A percentile compares a stretch with the other conserved stretches of the same genome.
phyloP scores from a whole-genome alignment of 1,140 invertebrate genomes.

The Sycobia sp. region DNA sequence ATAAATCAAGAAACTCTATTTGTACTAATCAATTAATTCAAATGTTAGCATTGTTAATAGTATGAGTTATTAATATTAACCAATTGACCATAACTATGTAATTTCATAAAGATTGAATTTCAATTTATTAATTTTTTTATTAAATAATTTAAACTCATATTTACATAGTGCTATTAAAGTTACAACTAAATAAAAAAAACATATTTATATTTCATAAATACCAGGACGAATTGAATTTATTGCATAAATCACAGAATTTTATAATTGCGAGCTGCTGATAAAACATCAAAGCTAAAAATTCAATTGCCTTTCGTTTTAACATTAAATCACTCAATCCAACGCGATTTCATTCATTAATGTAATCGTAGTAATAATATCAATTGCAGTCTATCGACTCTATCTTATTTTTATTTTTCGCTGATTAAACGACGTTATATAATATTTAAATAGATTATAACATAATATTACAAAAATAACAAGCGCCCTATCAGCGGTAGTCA shows the following conservation, averaged over 20 bases:
- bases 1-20: too few species aligned
- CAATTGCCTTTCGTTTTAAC: constrained; percentile 26
- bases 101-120: too few species aligned
- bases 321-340: constrained; percentile 33
- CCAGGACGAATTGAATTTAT: constrained; percentile 40
- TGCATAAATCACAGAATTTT: constrained; percentile 44
- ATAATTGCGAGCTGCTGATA: constrained; percentile 36
- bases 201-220: constrained; percentile 21
- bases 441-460: constrained; percentile 60
- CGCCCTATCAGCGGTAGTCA: constrained; percentile 46
- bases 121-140: constrained; percentile 19
- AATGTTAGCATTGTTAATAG: too few species aligned
- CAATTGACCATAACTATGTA: too few species aligned
- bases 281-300: constrained; percentile 32
- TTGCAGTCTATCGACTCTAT: constrained; percentile 35
- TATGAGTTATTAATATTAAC: too few species aligned
- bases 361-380: constrained; percentile 27
- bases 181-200: constrained; percentile 23
- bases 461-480: constrained; percentile 61
- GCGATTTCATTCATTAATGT: constrained; percentile 29
- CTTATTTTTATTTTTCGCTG: constrained; percentile 32
- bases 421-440: constrained; percentile 51
- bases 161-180: constrained; percentile 19
- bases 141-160: constrained; percentile 19
- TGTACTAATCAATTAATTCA: too few species aligned